These are phyloP conservation scores for Crotophaga sulcirostris DNA, from an alignment of 2,113 vertebrate genomes.

Conservation along the genomic window DNA sequence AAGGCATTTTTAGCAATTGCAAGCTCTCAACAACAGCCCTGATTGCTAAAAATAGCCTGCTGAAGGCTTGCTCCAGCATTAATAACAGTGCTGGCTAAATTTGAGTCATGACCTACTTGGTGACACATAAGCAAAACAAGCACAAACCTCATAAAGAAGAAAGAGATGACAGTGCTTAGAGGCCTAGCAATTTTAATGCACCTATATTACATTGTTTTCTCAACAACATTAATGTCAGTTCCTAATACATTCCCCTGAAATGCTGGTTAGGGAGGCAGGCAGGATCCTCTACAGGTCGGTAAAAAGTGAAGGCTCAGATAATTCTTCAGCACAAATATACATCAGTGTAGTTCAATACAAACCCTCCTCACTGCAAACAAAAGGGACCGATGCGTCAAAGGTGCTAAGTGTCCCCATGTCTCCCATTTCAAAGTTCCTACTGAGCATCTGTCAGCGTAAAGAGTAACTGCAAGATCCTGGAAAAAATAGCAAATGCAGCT, in stretches of 20 bases:
- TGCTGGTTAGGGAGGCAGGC: background rate
- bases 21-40: conserved; percentile 31
- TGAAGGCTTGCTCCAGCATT: conserved; percentile 16
- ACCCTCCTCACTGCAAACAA: background rate
- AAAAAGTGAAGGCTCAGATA: background rate
- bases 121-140: conserved; percentile 41
- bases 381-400: background rate
- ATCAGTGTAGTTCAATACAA: background rate
- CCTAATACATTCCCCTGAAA: background rate
- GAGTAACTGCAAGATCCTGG: background rate
- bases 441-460: background rate
- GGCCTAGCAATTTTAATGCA: background rate
- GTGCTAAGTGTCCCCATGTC: background rate
- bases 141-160: conserved; percentile 8
- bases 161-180: background rate
- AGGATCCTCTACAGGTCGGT: background rate
- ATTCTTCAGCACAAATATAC: background rate
- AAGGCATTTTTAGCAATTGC: conserved; percentile 35
- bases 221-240: background rate
- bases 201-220: background rate
- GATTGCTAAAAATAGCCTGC: conserved; percentile 48
- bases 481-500: background rate
- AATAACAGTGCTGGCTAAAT: conserved; percentile 19
- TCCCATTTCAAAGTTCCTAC: background rate
- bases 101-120: conserved; percentile 48